A percentile compares a stretch with the other conserved stretches of the same genome.
Evolutionary conservation across 2,113 vertebrate genomes (phyloP).

Genomic region (Ailuropoda melanoleuca): DNA sequence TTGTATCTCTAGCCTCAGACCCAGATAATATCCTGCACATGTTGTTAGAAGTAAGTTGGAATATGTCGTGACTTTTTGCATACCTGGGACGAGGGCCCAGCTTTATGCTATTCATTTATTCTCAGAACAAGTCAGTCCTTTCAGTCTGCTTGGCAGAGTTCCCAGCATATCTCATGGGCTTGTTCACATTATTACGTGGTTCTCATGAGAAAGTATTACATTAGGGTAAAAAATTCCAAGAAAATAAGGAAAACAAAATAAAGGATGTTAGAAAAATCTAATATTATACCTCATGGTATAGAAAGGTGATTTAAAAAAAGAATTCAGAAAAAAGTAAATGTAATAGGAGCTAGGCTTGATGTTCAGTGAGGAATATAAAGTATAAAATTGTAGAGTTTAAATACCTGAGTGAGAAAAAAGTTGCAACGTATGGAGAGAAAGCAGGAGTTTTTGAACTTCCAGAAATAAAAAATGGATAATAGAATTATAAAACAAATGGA

Average conservation of each 20-base stretch:
- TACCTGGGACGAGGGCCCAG: background rate
- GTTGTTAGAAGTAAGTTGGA: background rate
- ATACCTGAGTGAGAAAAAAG: background rate
- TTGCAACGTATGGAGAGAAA: background rate
- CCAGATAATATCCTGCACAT: background rate
- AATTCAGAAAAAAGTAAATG: background rate
- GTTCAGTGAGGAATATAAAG: background rate
- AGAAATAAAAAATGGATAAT: background rate
- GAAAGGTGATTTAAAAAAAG: background rate
- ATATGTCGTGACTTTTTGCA: background rate
- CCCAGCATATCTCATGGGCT: background rate
- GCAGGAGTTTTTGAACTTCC: background rate
- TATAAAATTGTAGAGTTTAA: background rate
- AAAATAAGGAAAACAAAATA: background rate
- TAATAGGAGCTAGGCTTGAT: background rate
- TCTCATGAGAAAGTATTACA: background rate
- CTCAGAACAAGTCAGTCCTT: background rate
- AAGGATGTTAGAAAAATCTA: background rate
- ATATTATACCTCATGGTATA: background rate
- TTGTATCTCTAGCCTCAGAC: background rate
- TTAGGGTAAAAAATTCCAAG: background rate
- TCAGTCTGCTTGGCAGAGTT: background rate
- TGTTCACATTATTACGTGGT: background rate
- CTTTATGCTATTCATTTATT: background rate
- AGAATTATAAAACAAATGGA: background rate